These are phyloP conservation scores for Octonoba sinensis DNA, from an alignment of 2,888 invertebrate genomes.

Conservation along the genomic window DNA sequence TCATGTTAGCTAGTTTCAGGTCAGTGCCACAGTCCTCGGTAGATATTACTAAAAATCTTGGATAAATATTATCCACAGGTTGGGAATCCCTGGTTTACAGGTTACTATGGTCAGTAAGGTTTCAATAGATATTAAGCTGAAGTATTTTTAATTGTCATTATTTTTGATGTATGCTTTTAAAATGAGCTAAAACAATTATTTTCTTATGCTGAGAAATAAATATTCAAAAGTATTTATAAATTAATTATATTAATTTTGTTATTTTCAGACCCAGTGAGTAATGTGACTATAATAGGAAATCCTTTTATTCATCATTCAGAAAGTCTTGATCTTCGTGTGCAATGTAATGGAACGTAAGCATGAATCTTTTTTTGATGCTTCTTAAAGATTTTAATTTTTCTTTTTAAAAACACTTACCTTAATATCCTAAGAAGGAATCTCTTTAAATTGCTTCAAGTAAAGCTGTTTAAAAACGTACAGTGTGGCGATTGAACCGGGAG, in stretches of 20 bases:
- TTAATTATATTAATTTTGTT: background rate
- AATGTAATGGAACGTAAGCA: slow-evolving; percentile 78
- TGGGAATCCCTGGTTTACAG: too few relatives aligned
- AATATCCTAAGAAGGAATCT: background rate
- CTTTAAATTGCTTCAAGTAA: background rate
- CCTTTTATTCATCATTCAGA: slow-evolving; percentile 89
- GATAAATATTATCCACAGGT: too few relatives aligned
- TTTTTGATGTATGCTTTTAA: background rate
- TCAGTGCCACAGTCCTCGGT: too few relatives aligned
- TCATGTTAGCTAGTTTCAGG: too few relatives aligned
- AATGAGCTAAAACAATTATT: too few relatives aligned
- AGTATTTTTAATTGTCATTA: too few relatives aligned
- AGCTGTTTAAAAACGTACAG: background rate
- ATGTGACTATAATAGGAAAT: slow-evolving; percentile 80
- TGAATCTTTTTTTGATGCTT: background rate
- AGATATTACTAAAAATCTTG: too few relatives aligned
- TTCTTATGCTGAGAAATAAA: too few relatives aligned
- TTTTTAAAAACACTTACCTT: background rate
- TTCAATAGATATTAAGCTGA: too few relatives aligned
- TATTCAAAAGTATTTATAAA: background rate
- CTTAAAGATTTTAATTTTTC: background rate
- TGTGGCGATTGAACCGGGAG: too few relatives aligned
- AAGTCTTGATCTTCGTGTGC: slow-evolving; percentile 78
- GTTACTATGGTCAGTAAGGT: too few relatives aligned
- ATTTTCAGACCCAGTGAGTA: slow-evolving; percentile 48